phyloP scores from a whole-genome alignment of 2,113 vertebrate genomes.

The Phainopepla nitens region DNA sequence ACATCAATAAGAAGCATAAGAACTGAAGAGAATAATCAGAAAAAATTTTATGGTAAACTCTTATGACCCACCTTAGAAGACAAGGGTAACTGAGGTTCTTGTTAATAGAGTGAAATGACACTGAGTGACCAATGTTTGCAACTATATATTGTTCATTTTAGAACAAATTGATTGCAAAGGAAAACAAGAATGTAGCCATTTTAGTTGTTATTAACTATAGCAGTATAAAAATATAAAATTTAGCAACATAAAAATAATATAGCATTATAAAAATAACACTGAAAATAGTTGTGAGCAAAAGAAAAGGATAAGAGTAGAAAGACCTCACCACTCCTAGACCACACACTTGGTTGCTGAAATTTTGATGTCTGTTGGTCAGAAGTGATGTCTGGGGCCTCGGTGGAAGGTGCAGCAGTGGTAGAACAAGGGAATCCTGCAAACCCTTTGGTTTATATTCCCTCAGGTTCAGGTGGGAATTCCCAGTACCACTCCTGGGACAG shows the following conservation, averaged over 20 bases:
- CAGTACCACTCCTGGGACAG: neutral
- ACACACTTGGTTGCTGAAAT: neutral
- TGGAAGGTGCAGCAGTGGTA: neutral
- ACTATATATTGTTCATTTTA: neutral
- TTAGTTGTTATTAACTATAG: neutral
- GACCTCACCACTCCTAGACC: neutral
- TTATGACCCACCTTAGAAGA: no score
- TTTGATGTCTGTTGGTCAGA: neutral
- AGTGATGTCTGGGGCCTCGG: neutral
- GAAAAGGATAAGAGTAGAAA: neutral
- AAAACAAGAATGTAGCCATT: neutral
- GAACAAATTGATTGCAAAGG: neutral
- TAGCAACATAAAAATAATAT: no score
- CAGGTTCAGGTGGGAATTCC: no score
- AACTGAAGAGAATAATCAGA: neutral
- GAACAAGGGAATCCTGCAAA: no score
- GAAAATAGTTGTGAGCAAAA: neutral
- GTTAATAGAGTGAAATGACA: neutral
- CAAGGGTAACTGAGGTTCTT: no score
- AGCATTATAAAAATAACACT: no score
- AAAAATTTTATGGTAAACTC: neutral
- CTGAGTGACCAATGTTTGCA: neutral
- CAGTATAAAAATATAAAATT: neutral
- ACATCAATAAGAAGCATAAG: neutral
- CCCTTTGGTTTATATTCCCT: neutral